Base-by-base conservation (phyloP, 2,797 vertebrate genomes). In the Hypotaenidia philippensis region DNA sequence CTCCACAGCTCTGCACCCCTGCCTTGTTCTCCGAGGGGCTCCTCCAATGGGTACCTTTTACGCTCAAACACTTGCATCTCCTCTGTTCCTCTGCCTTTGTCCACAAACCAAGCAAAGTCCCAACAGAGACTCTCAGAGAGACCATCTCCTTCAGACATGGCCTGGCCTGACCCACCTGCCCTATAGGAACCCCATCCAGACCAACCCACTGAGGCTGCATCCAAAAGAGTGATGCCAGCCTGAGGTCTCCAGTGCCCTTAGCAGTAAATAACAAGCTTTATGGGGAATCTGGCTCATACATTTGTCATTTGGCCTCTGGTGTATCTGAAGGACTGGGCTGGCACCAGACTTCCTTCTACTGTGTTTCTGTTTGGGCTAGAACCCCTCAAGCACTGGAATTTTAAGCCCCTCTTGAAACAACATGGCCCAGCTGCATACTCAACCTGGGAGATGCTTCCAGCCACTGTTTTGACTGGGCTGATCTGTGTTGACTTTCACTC, bases 21-120 rank as follows among this genome's bases (percentile, higher is more conserved):
- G 98, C 98, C 96, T 98, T 99, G 97, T 96, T 99, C 97, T 97
- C 97, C 68, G 98, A 99, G 96, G 98, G 98, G 93, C 98, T 99
- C 93, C 98, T 99, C 94, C 98, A 98, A 98, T 98, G 98, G 99
- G 99, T 99, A 99, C 93, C 63, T 72, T 93, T 87, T 47, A 63
- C 14, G 18, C 79, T 89, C 83, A 8, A 9, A 45, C 81, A 21
- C 79, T 23, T 14, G 12, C 1, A 60, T 31, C 74, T 50, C 49
- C 45, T 65, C 45, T 56, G 7, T n/a, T 11, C 60, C 83, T 83
- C 18, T 86, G 47, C 61, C 36, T 26, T 15, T 50, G 13, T 40
- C 50, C 66, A 34, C 59, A 75, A 92, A 32, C 69, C 70, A 34
- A 66, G 80, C 81, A 56, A 90, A 77, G 27, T 70, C 83, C 80